phyloP scores from a whole-genome alignment of 2,113 vertebrate genomes.

The Myanophis thanlyinensis region DNA sequence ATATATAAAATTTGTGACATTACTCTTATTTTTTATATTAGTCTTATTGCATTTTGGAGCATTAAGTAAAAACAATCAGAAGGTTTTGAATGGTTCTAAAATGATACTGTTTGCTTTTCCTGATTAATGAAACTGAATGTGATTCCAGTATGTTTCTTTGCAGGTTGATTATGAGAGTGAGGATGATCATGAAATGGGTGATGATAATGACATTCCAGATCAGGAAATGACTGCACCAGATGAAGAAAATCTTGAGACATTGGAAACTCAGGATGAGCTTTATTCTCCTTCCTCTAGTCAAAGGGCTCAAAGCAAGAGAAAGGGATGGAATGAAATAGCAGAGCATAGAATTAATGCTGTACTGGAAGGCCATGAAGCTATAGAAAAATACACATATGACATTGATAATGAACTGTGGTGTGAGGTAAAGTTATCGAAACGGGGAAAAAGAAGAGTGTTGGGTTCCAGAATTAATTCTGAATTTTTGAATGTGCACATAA shows the following conservation, averaged over 20 bases:
- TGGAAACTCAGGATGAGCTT: slow-evolving; percentile 16
- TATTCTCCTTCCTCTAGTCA: neutral
- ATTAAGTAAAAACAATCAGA: neutral
- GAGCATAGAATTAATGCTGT: slow-evolving; percentile 75
- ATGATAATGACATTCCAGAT: slow-evolving; percentile 35
- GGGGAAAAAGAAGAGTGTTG: neutral
- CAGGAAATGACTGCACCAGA: slow-evolving; percentile 43
- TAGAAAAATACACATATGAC: slow-evolving; percentile 86
- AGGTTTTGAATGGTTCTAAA: neutral
- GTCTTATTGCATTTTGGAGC: neutral
- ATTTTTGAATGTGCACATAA: neutral
- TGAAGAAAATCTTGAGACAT: neutral
- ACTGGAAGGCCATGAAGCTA: slow-evolving; percentile 61
- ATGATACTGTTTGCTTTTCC: neutral
- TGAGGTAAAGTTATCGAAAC: slow-evolving; percentile 73
- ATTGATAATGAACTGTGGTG: slow-evolving; percentile 83
- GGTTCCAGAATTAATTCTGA: neutral
- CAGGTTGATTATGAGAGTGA: slow-evolving; percentile 97
- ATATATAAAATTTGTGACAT: neutral
- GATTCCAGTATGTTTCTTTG: neutral
- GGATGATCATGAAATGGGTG: slow-evolving; percentile 70
- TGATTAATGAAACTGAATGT: neutral
- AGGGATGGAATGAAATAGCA: slow-evolving; percentile 15
- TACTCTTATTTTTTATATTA: neutral
- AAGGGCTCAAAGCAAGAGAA: neutral